Base-by-base conservation (phyloP, 1,140 invertebrate species). In the Scaptomyza hsui region DNA sequence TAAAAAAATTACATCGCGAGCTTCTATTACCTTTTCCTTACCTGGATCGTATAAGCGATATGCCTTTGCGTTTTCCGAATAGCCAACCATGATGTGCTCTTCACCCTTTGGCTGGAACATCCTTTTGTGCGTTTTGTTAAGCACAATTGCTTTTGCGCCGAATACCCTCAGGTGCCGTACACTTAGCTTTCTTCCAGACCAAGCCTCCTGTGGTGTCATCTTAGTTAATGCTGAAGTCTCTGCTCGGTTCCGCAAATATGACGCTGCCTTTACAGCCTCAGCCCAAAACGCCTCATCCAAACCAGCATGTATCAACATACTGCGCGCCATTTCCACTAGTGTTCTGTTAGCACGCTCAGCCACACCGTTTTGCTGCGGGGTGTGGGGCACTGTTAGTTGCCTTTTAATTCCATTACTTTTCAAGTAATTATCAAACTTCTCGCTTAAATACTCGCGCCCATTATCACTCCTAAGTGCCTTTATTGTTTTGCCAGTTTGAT, bases 71-170 rank as follows among this genome's bases (percentile, higher is more conserved):
- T 80, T 65, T 13, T 67, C 75, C 59, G 89, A 86, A 56, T 92
- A 93, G 3, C 92, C 92, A 19, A 93, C 90, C 74, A 93, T 92
- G 3, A 91, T 74, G 18, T 64, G 78, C 39, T 64, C 47, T 45
- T 79, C 74, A 47, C 78, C 71, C 56, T 92, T 91, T 35, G 75
- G 52, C 64, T 85, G 79, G 59, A 90, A 68, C 71, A 92, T 92
- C 4, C 76, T 70, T 21, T 90, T 83, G 53, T 56, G 83, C 51
- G 15, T 90, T 74, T 35, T 92, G 45, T 92, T 62, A 35, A 90
- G 90, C 0, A 86, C 83, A 51, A 82, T 72, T 4, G 60, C 89
- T 29, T 7, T 56, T 32, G 72, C 78, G 0, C 91, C 90, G 75
- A 92, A 92, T 5, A 91, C 26, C 49, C 70, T 51, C 2, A 92